Evolutionary conservation across 1,140 invertebrate genomes (phyloP).

Genomic region (Heterodera schachtii): DNA sequence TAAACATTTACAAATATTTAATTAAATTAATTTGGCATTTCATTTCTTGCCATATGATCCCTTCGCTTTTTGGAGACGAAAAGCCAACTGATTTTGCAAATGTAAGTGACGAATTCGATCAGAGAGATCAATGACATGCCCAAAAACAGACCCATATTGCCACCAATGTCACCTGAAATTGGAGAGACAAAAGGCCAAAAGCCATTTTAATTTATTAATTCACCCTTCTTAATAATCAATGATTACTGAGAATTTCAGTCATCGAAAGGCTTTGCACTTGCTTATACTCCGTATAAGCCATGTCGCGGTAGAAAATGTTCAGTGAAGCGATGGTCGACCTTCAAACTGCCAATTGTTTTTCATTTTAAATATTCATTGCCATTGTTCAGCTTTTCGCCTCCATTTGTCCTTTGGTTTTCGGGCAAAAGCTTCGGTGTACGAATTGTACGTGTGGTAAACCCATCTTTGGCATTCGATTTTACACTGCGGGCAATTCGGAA

Average conservation of each 20-base stretch:
- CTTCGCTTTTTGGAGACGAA: constrained; percentile 56
- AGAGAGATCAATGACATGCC: constrained; percentile 61
- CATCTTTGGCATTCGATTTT: constrained; percentile 61
- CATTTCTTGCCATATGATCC: constrained; percentile 48
- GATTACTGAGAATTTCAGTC: constrained; percentile 46
- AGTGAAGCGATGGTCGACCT: constrained; percentile 59
- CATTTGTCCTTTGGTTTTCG: constrained; percentile 44
- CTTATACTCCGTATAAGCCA: constrained; percentile 61
- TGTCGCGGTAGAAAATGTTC: constrained; percentile 64
- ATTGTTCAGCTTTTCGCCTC: constrained; percentile 18
- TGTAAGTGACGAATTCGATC: constrained; percentile 54
- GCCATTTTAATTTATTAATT: neutral
- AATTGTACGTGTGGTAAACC: constrained; percentile 61
- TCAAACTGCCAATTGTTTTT: constrained; percentile 9
- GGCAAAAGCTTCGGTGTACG: constrained; percentile 54
- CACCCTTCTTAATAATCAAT: constrained; percentile 9
- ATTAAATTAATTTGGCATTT: neutral
- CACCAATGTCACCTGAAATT: constrained; percentile 56
- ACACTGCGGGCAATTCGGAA: constrained; percentile 43
- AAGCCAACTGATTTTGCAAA: constrained; percentile 60
- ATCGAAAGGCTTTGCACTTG: constrained; percentile 57
- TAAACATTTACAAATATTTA: neutral
- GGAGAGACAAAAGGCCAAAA: neutral
- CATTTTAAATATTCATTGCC: neutral
- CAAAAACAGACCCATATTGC: constrained; percentile 64